Conservation (phyloP, 2,797 vertebrate species). For the Stomatorhinus walkeri region DNA sequence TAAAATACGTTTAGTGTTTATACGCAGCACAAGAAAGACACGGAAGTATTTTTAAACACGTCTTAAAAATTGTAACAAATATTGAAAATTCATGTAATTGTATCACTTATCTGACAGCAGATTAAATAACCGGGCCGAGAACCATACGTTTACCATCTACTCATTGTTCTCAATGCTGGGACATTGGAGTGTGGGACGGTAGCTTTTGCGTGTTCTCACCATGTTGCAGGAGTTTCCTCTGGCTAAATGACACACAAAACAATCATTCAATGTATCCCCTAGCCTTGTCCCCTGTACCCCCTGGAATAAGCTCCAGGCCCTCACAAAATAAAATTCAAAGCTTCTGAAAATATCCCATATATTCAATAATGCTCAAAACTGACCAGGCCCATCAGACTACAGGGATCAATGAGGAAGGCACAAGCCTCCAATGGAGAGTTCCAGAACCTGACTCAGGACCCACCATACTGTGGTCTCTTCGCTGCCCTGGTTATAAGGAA, state of each 20-base stretch:
- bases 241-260: neutral
- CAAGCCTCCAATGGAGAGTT: constrained; percentile 9
- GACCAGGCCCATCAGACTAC: neutral
- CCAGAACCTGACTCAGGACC: constrained; percentile 14
- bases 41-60: neutral
- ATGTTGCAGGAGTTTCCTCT: neutral
- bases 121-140: neutral
- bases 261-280: neutral
- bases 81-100: neutral
- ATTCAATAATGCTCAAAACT: neutral
- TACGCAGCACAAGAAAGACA: neutral
- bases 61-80: neutral
- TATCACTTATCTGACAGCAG: neutral
- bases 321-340: neutral
- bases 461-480: constrained; percentile 12
- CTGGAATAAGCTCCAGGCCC: neutral
- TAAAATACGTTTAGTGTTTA: neutral
- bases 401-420: neutral
- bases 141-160: neutral
- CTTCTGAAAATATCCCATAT: neutral
- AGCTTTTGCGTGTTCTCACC: neutral
- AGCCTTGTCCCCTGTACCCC: neutral
- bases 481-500: constrained; percentile 18
- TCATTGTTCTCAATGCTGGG: neutral
- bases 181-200: neutral